Percentiles rank a stretch among this genome's conserved stretches.
Evolutionary conservation across 2,888 invertebrate genomes (phyloP).

Genomic region (Patella caerulea): DNA sequence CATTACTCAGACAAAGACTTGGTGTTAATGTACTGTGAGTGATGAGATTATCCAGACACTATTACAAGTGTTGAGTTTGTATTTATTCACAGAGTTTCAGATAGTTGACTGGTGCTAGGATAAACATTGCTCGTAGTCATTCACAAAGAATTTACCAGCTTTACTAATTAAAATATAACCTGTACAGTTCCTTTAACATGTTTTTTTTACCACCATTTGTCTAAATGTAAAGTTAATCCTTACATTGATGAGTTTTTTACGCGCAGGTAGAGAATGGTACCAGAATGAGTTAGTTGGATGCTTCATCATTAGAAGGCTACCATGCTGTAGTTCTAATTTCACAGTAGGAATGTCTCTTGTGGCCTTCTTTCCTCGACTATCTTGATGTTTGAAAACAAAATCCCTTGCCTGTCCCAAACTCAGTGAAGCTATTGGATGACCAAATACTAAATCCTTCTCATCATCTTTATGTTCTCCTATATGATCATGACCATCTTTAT

Average conservation of each 20-base stretch:
- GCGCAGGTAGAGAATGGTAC: conserved; percentile 80
- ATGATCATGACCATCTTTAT: conserved; percentile 79
- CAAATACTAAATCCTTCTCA: conserved; percentile 78
- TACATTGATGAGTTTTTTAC: conserved; percentile 75
- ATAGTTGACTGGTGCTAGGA: too few species aligned
- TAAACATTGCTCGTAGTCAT: too few species aligned
- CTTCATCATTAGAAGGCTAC: conserved; percentile 81
- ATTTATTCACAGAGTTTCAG: too few species aligned
- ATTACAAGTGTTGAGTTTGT: too few species aligned
- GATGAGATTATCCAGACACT: too few species aligned
- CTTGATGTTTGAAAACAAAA: conserved; percentile 78
- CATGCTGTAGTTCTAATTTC: conserved; percentile 78
- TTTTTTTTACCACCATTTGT: conserved; percentile 42
- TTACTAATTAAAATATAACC: too few species aligned
- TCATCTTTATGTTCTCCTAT: conserved; percentile 83
- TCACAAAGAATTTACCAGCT: too few species aligned
- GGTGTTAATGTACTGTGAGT: too few species aligned
- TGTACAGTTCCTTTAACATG: not conserved
- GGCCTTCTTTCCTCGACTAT: conserved; percentile 58
- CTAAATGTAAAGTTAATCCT: conserved; percentile 77
- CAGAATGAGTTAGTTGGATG: conserved; percentile 80
- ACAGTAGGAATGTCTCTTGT: conserved; percentile 54
- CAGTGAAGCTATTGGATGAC: conserved; percentile 79
- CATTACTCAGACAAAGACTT: too few species aligned
- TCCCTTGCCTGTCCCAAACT: conserved; percentile 79